Base-by-base conservation (phyloP, 2,888 invertebrate genomes). In the Phytoseiulus persimilis region DNA sequence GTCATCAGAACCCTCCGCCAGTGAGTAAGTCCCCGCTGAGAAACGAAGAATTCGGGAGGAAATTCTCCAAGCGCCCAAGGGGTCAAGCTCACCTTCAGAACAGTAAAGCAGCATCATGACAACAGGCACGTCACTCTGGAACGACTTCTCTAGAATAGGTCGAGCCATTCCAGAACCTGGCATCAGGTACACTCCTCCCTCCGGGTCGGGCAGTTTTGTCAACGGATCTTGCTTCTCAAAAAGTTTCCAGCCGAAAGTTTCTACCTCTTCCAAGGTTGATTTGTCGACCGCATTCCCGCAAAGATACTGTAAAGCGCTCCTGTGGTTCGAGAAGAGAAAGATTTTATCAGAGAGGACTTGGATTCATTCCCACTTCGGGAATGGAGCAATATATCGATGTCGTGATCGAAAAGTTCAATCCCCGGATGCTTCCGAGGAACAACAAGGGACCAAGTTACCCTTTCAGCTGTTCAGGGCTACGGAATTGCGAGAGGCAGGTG, bases 31-130 rank as follows among this genome's bases (percentile, higher is more conserved):
- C n/a, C n/a, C n/a, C n/a, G 14, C 6, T 46, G 46, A 14, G 46
- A 14, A 46, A 46, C 46, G 46, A 46, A 46, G 9, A 46, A n/a
- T n/a, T 46, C 9, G 9, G 46, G 9, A 11, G 46, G 9, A 46
- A 11, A 14, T 46, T 6, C 6, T 11, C 14, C 9, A 65, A 65
- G 65, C 65, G 2, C 65, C 1, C 65, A 11, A n/a, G n/a, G 32
- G 2, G 3, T 32, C n/a, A n/a, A 11, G 5, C 33, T 3, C 31
- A 87, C 87, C 87, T 87, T 87, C 87, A n/a, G 87, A 87, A 45
- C 87, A 87, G 87, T 87, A 87, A 32, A 87, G 87, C 11, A 87
- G 33, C 87, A 87, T 87, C 87, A 87, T 87, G n/a, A 87, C 87
- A 87, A 87, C 87, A 87, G 87, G 87, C 87, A 87, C 87, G 87